Percentiles rank a stretch among this genome's conserved stretches.
Evolutionary conservation across 2,797 vertebrate genomes (phyloP).

Genomic region (Bucorvus abyssinicus): DNA sequence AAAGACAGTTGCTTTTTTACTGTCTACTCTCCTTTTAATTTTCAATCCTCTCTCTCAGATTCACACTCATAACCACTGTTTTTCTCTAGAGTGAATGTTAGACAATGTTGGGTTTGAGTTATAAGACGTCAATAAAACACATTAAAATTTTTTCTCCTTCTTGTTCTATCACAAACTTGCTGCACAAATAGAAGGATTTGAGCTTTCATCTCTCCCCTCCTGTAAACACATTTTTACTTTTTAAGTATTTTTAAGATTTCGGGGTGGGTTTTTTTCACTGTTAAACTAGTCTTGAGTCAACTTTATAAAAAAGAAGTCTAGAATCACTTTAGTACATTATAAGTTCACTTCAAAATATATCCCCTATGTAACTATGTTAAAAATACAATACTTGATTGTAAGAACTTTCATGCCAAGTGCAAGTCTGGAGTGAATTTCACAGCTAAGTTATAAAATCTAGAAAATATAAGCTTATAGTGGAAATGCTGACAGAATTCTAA

Average conservation of each 20-base stretch:
- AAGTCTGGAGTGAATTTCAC: slow-evolving; percentile 19
- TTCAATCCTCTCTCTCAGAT: background rate
- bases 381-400: slow-evolving; percentile 18
- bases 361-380: background rate
- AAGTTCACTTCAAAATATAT: background rate
- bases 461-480: background rate
- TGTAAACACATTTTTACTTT: background rate
- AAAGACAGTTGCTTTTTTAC: background rate
- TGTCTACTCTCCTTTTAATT: background rate
- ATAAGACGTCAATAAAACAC: background rate
- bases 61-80: background rate
- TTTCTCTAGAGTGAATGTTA: background rate
- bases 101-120: background rate
- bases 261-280: fast-evolving
- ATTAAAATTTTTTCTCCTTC: background rate
- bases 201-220: background rate
- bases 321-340: background rate
- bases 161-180: background rate
- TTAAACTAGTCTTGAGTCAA: background rate
- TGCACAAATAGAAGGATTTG: background rate
- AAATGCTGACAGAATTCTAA: background rate
- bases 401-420: background rate
- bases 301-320: background rate
- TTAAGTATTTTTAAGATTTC: background rate
- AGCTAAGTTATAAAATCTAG: background rate